phyloP scores from a whole-genome alignment of 1,140 invertebrate genomes.

The Drosophila setifemur region DNA sequence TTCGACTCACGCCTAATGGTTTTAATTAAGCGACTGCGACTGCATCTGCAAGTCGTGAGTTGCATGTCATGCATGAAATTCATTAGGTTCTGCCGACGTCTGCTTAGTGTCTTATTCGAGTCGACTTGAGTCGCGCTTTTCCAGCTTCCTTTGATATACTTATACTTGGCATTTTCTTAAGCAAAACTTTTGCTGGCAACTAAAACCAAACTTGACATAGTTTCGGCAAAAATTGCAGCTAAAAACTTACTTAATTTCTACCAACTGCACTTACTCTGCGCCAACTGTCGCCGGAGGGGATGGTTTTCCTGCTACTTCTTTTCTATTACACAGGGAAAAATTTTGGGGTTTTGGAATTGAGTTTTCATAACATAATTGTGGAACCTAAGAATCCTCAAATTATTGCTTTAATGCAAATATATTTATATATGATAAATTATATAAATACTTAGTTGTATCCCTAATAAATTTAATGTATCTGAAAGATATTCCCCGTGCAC shows the following conservation, averaged over 20 bases:
- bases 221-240: slow-evolving; percentile 79
- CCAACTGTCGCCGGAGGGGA: slow-evolving; percentile 53
- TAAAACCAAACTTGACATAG: slow-evolving; percentile 81
- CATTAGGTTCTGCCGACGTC: slow-evolving; percentile 63
- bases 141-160: slow-evolving; percentile 64
- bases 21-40: slow-evolving; percentile 76
- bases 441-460: no score
- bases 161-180: slow-evolving; percentile 71
- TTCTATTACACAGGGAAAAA: slow-evolving; percentile 7
- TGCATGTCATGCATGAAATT: slow-evolving; percentile 78
- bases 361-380: no score
- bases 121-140: slow-evolving; percentile 5
- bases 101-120: slow-evolving; percentile 48
- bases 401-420: no score
- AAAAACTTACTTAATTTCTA: slow-evolving; percentile 80
- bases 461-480: no score
- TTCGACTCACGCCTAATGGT: slow-evolving; percentile 70
- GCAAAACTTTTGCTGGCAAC: slow-evolving; percentile 75
- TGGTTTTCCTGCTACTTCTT: background rate
- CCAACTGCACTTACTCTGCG: slow-evolving; percentile 74
- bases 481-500: background rate
- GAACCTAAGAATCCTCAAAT: no score
- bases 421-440: no score
- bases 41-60: slow-evolving; percentile 48
- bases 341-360: no score